These are phyloP conservation scores for Zaprionus tsacasi DNA, from an alignment of 1,140 invertebrate species.

Conservation along the genomic window DNA sequence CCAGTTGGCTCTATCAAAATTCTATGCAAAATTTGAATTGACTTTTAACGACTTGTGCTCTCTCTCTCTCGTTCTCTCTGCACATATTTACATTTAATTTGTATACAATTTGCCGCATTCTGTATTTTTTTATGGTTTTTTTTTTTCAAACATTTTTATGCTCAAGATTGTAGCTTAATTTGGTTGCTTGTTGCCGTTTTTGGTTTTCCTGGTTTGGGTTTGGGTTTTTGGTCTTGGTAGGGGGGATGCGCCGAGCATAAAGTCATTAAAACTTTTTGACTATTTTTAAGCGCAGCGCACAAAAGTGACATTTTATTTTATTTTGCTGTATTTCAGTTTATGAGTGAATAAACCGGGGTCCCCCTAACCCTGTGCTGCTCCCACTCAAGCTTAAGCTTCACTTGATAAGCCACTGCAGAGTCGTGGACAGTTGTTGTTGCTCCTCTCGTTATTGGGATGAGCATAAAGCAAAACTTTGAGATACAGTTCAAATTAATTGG, in stretches of 20 bases:
- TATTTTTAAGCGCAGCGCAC: slow-evolving; percentile 71
- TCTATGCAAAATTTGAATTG: slow-evolving; percentile 78
- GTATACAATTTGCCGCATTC: slow-evolving; percentile 63
- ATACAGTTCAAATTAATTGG: slow-evolving; percentile 68
- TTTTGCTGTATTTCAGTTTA: slow-evolving; percentile 75
- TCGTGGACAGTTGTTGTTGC: slow-evolving; percentile 62
- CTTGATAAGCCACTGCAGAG: slow-evolving; percentile 73
- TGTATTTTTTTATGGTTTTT: slow-evolving; percentile 17
- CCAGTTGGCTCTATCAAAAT: slow-evolving; percentile 64
- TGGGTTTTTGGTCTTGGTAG: neutral
- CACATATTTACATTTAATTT: slow-evolving; percentile 75
- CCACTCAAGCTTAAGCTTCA: slow-evolving; percentile 51
- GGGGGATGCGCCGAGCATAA: slow-evolving; percentile 38
- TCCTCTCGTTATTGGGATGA: slow-evolving; percentile 8
- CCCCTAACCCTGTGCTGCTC: neutral
- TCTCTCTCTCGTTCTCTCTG: slow-evolving; percentile 51
- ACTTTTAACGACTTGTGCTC: slow-evolving; percentile 72
- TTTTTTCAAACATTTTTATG: slow-evolving; percentile 26
- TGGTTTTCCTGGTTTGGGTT: too few species aligned
- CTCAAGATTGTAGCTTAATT: slow-evolving; percentile 74
- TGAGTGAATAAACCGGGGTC: slow-evolving; percentile 31
- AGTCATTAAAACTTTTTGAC: slow-evolving; percentile 82
- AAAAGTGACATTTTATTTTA: slow-evolving; percentile 76
- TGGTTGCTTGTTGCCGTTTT: slow-evolving; percentile 19
- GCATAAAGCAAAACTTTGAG: slow-evolving; percentile 53